Base-by-base conservation (phyloP, 2,888 invertebrate species). In the Chrysomela aeneicollis region DNA sequence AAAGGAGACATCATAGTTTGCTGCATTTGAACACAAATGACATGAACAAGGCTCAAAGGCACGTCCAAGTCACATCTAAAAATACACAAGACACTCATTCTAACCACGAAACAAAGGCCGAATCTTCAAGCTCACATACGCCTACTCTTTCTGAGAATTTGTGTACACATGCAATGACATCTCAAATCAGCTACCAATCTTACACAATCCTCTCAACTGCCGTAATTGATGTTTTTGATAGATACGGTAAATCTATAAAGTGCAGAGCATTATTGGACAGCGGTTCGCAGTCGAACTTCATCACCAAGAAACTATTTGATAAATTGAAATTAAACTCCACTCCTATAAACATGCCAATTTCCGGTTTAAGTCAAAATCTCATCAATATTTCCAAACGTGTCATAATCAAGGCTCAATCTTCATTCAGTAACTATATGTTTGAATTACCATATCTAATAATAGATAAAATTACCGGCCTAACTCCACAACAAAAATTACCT, bases 261-360 rank as follows among this genome's bases (percentile, higher is more conserved):
- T 42, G 42, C 42, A 42, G 42, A 42, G 42, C 42, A 42, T 42
- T 54, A 15, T 17, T 22, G 54, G 54, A 54, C 54, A 54, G 54
- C 54, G 54, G 54, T 2, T 54, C 54, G 15, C 54, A 54, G 30
- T 54, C 54, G 35, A 54, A 54, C 30, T 54, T 54, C 3, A 54
- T 54, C n/a, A 42, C 42, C 3, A 42, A 9, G 10, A 42, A 42
- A 42, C 42, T 12, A 42, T 15, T 42, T 17, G 17, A 42, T 42
- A 42, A 42, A 42, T 42, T 42, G 42, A 42, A 42, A 42, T 42
- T 42, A 42, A 42, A 42, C 42, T 42, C 42, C 17, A 42, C 17
- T 17, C 42, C 42, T 42, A 42, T 42, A 12, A 42, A 42, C 10
- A 15, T 42, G 12, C 42, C 42, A 42, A 42, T 42, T 42, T 42